Conservation (phyloP, 2,888 invertebrate genomes). For the Pristionchus entomophagus region DNA sequence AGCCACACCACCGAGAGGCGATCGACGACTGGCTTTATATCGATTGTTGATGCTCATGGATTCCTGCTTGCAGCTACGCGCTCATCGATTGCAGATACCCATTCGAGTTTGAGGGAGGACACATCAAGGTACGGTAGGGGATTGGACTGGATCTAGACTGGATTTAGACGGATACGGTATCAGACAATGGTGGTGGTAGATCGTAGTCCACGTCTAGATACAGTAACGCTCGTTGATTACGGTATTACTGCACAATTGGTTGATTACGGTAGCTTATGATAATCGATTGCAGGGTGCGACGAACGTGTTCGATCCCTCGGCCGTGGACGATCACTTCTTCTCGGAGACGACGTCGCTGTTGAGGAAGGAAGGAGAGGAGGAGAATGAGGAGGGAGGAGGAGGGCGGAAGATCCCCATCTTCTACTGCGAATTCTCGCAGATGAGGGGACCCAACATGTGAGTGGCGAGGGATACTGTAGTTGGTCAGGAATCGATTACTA, state of each 20-base stretch:
- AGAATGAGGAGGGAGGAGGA: not conserved
- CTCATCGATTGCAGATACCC: constrained; percentile 48
- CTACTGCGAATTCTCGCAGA: constrained; percentile 47
- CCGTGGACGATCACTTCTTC: not conserved
- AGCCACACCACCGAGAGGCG: not conserved
- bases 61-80: not conserved
- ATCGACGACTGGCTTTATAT: not conserved
- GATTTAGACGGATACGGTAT: no score
- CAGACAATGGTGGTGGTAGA: not conserved
- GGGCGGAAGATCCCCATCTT: constrained; percentile 44
- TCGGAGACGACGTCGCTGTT: not conserved
- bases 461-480: not conserved
- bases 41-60: not conserved
- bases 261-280: no score
- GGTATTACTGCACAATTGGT: no score
- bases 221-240: no score
- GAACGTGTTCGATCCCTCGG: constrained; percentile 38
- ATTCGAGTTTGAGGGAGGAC: constrained; percentile 46
- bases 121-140: constrained; percentile 40
- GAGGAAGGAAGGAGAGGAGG: not conserved
- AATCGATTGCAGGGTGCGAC: constrained; percentile 5
- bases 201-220: no score
- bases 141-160: no score
- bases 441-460: constrained; percentile 47
- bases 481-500: not conserved